These are phyloP conservation scores for Echinometra lucunter DNA, from an alignment of 53 echinoderm and acorn worm species.

Conservation along the genomic window DNA sequence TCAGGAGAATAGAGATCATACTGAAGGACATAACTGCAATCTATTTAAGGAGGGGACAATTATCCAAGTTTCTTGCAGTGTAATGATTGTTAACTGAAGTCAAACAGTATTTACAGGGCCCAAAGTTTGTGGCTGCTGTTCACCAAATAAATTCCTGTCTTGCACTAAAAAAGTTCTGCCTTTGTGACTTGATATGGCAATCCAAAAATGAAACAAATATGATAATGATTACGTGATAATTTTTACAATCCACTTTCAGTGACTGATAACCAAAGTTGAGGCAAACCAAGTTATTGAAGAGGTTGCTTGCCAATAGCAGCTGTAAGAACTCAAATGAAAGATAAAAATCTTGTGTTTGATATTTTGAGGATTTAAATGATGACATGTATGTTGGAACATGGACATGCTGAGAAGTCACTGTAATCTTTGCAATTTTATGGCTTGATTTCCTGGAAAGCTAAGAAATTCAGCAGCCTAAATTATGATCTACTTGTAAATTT, in stretches of 20 bases:
- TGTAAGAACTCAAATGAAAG: neutral
- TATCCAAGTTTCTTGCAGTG: too few species aligned
- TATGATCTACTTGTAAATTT: neutral
- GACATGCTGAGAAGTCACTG: neutral
- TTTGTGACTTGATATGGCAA: neutral
- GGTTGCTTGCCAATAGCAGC: neutral
- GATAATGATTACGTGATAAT: neutral
- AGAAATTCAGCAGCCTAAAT: neutral
- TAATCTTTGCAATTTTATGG: neutral
- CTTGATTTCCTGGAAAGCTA: neutral
- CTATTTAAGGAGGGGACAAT: too few species aligned
- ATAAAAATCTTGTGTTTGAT: neutral
- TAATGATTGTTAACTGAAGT: neutral
- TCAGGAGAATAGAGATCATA: neutral
- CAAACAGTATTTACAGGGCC: neutral
- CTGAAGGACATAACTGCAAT: neutral
- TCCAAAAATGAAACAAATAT: neutral
- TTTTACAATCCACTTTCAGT: neutral
- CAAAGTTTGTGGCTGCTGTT: neutral
- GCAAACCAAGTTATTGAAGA: neutral
- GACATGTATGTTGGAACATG: too few species aligned
- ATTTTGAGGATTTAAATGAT: too few species aligned
- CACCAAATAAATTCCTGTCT: neutral
- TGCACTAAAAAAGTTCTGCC: neutral
- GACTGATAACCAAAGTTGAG: neutral